Evolutionary conservation across 1,140 invertebrate species (phyloP).

Genomic region (Aplysia californica): DNA sequence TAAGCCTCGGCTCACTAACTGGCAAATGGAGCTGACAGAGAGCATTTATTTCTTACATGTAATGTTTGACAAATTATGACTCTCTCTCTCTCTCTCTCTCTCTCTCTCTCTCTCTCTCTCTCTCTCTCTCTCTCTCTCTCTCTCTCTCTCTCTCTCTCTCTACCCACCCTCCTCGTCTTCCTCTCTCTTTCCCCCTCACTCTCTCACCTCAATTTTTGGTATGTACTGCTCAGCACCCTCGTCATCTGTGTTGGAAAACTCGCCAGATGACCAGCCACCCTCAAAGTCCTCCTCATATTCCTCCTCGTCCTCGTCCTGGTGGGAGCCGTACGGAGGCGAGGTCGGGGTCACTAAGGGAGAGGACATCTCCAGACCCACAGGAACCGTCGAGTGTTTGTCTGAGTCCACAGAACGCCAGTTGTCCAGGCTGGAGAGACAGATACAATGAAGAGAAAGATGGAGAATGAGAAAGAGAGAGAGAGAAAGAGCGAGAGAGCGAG

Average conservation of each 20-base stretch:
- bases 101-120: too few species aligned
- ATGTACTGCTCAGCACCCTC: slow-evolving; percentile 38
- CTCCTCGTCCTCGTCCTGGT: slow-evolving; percentile 39
- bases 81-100: too few species aligned
- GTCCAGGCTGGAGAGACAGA: slow-evolving; percentile 11
- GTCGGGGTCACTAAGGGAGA: slow-evolving; percentile 49
- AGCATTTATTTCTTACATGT: too few species aligned
- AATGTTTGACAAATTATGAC: too few species aligned
- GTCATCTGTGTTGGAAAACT: slow-evolving; percentile 69
- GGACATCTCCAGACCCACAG: slow-evolving; percentile 54
- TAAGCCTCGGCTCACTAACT: too few species aligned
- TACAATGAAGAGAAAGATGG: background rate
- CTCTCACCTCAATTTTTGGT: slow-evolving; percentile 57
- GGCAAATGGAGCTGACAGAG: too few species aligned
- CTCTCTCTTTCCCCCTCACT: too few species aligned
- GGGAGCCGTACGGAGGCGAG: slow-evolving; percentile 6
- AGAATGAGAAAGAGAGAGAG: background rate
- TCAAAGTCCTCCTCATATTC: slow-evolving; percentile 51
- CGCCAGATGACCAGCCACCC: slow-evolving; percentile 67
- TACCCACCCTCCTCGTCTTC: too few species aligned
- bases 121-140: too few species aligned
- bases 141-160: too few species aligned
- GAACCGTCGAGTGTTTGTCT: slow-evolving; percentile 42
- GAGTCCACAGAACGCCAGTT: slow-evolving; percentile 67
- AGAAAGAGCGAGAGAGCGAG: too few species aligned